Evolutionary conservation across 2,888 invertebrate genomes (phyloP), one percentile per base, ranked within the genome.

Genomic region (Parochlus steinenii): DNA sequence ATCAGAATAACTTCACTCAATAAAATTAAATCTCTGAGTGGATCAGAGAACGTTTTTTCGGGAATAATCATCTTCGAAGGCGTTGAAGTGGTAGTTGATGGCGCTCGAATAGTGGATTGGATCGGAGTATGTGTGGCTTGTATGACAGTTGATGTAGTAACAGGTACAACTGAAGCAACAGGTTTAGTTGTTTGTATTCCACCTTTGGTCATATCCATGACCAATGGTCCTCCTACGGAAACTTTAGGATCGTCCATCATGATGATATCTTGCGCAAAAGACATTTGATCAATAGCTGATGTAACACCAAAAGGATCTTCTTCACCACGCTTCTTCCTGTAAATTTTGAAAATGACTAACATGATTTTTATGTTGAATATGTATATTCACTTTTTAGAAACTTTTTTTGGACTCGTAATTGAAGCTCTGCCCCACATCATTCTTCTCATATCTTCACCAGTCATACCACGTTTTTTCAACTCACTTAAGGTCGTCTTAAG

Each of bases 351-450:
- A 19, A 33, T 38, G 12, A 17, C 19, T 14, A 11, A 31, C 33
- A 19, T 8, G 33, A 26, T 16, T 19, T 37, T 33, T 29, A 16
- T n/a, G n/a, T n/a, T n/a, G n/a, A n/a, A n/a, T n/a, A n/a, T n/a
- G n/a, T n/a, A n/a, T 20, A 33, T 40, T 44, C 60, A 68, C 67
- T 69, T 69, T 47, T 66, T 65, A 14, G 71, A 64, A 3, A 67
- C 64, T 58, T 81, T 79, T 10, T 82, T 73, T 0, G 87, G 87
- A 4, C 86, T 85, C 6, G 81, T 82, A 44, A 87, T 81, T 1
- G 85, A 85, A 20, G 81, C 81, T 18, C 86, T 66, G 10, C 86
- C 87, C 87, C 89, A 89, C 86, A 89, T 89, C 25, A 87, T 63
- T 29, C 79, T 67, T 5, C 86, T 64, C 58, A 89, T 64, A 53